Base-by-base conservation (phyloP, 2,888 invertebrate species). In the Heliconius hortense region DNA sequence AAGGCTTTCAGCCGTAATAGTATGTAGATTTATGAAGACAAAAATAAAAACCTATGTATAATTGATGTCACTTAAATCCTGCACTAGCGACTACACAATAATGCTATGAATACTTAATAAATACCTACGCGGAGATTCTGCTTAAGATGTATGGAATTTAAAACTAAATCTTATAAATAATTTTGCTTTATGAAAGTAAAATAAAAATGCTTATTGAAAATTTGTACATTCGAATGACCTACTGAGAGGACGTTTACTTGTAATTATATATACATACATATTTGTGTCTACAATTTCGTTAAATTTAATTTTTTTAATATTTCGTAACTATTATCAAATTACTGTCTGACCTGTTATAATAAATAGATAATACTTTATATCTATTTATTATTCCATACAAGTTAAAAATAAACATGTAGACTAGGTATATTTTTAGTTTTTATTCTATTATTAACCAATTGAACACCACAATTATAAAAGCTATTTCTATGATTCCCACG, bases 221-320 rank as follows among this genome's bases (percentile, higher is more conserved):
- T 53, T n/a, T n/a, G 56, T 56, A 67, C 31, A 35, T 35, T 24
- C 31, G 8, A 69, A 68, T 68, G 68, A 68, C 74, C 62, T 73
- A 73, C 24, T 68, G 48, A 73, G 64, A 68, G 73, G 67, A 67
- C 59, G 28, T 67, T 73, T 73, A 43, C 73, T 60, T 68, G 68
- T 74, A 31, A 68, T 43, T 48, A 60, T 74, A 60, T 74, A 68
- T 66, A 66, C 43, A 66, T 43, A 66, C 66, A 66, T 67, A 73
- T 31, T 39, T 39, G 59, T 43, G 43, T 68, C 11, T 74, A 74
- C 31, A 68, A 68, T 74, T 62, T 48, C 68, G 60, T 43, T 26
- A 67, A 68, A 74, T 69, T 60, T 48, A 68, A 74, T 62, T 62
- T 62, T n/a, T 64, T 39, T 66, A 48, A 68, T 24, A 74, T 74